These are phyloP conservation scores for Mesocentrotus franciscanus DNA, from an alignment of 53 echinoderm and acorn worm species.

Conservation along the genomic window DNA sequence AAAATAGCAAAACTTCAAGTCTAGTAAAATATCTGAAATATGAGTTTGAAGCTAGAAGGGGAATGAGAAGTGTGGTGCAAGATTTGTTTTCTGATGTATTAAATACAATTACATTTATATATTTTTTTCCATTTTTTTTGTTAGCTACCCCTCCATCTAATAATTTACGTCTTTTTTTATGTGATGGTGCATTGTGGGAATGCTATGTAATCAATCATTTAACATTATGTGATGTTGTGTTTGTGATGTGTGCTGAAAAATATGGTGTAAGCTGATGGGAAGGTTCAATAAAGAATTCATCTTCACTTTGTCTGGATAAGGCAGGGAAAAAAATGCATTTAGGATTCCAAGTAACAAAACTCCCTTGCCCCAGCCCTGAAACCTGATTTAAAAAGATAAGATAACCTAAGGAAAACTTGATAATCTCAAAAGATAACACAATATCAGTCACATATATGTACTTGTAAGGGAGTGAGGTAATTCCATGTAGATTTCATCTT, in stretches of 20 bases:
- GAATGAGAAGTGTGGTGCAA: neutral
- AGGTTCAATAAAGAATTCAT: neutral
- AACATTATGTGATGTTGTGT: neutral
- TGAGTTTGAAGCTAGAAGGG: neutral
- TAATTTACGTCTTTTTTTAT: neutral
- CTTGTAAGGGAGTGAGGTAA: too few species aligned
- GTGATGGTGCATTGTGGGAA: neutral
- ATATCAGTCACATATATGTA: too few species aligned
- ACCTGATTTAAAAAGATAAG: too few species aligned
- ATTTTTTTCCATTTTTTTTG: neutral
- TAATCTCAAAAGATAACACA: too few species aligned
- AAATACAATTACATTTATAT: neutral
- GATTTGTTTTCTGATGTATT: neutral
- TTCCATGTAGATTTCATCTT: too few species aligned
- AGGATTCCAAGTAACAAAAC: too few species aligned
- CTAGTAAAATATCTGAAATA: neutral
- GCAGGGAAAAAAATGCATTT: too few species aligned
- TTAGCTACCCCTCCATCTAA: constrained; percentile 29
- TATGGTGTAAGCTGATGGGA: too few species aligned
- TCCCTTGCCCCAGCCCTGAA: too few species aligned
- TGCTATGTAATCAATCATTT: neutral
- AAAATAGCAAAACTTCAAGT: neutral
- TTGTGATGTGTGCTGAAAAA: neutral
- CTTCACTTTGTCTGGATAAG: too few species aligned
- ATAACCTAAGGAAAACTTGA: too few species aligned